Evolutionary conservation across 1,140 invertebrate species (phyloP).

Genomic region (Lamellibrachia luymesi): DNA sequence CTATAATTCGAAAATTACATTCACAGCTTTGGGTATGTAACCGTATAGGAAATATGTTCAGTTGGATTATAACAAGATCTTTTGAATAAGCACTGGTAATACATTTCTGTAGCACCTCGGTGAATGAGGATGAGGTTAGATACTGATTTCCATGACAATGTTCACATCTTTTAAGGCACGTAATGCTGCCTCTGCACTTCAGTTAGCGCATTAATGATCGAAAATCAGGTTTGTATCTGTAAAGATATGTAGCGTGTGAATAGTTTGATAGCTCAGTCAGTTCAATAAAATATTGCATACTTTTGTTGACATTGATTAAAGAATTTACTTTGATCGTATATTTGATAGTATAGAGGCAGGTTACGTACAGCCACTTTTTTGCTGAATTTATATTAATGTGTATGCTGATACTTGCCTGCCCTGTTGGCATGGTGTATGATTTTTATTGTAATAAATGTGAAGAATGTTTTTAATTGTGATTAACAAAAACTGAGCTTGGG

Average conservation of each 20-base stretch:
- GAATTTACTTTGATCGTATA: too few relatives aligned
- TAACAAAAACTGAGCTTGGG: not conserved
- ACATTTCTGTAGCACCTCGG: not conserved
- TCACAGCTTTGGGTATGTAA: not conserved
- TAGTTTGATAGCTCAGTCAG: not conserved
- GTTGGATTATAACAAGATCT: not conserved
- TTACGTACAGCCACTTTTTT: not conserved
- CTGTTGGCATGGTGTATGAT: not conserved
- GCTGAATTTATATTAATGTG: not conserved
- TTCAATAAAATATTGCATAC: not conserved
- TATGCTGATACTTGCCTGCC: not conserved
- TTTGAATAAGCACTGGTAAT: not conserved
- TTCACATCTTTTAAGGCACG: not conserved
- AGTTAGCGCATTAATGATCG: not conserved
- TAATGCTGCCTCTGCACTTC: not conserved
- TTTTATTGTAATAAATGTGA: not conserved
- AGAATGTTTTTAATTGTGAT: not conserved
- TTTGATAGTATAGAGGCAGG: not conserved
- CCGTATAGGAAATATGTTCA: not conserved
- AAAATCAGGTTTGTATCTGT: not conserved
- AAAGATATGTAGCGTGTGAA: not conserved
- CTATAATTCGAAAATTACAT: not conserved
- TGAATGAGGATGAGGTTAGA: not conserved
- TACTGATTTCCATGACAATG: not conserved
- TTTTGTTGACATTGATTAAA: too few relatives aligned